Conservation (phyloP, 2,797 vertebrate genomes). For the Vespertilio murinus region DNA sequence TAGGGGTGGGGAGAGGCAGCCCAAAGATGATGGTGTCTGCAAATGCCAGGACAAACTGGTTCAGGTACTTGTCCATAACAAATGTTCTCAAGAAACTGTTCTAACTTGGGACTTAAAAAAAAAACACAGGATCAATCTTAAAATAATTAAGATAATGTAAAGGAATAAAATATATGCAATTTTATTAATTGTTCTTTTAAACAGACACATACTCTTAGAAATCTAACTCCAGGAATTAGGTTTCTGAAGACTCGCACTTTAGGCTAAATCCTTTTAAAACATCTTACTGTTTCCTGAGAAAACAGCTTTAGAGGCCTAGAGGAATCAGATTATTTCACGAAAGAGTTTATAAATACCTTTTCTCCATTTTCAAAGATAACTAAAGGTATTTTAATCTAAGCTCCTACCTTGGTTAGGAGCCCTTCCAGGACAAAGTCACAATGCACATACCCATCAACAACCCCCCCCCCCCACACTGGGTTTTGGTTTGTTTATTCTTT, state of each 20-base stretch:
- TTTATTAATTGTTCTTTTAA: slow-evolving; percentile 39
- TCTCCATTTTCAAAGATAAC: background rate
- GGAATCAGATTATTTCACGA: slow-evolving; percentile 13
- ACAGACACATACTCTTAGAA: background rate
- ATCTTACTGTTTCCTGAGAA: background rate
- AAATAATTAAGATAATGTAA: slow-evolving; percentile 5
- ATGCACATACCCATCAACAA: background rate
- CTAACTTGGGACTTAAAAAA: slow-evolving; percentile 42
- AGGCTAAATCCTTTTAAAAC: background rate
- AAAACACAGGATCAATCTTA: slow-evolving; percentile 6
- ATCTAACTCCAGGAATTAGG: background rate
- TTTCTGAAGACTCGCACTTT: background rate
- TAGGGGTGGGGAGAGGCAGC: background rate
- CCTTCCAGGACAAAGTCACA: background rate
- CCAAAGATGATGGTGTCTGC: background rate
- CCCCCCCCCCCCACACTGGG: too few species aligned
- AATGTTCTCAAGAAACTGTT: background rate
- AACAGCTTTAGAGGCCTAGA: background rate
- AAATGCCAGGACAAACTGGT: background rate
- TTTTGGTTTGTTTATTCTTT: too few species aligned
- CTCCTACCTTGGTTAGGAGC: background rate
- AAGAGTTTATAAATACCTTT: background rate
- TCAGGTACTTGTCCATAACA: background rate
- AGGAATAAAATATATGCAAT: background rate
- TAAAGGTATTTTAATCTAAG: background rate